Conservation (phyloP, 2,888 invertebrate genomes). For the Erynnis tages region DNA sequence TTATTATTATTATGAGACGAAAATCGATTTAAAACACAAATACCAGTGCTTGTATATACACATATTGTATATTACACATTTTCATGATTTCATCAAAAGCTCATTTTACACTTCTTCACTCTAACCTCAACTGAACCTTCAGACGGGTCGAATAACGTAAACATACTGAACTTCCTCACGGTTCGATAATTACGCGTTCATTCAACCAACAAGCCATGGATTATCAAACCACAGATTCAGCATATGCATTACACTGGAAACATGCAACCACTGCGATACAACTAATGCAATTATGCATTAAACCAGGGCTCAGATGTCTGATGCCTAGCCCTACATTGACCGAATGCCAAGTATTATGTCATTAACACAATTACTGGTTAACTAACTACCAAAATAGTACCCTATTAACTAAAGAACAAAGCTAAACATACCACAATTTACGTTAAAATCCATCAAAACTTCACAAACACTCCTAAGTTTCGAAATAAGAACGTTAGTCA, state of each 20-base stretch:
- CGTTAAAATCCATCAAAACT: background rate
- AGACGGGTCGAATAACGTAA: conserved; percentile 10
- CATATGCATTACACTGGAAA: conserved; percentile 13
- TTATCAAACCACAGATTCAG: conserved; percentile 13
- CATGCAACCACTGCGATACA: background rate
- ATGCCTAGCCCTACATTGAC: conserved; percentile 19
- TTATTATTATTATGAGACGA: too few relatives aligned
- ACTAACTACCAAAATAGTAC: background rate
- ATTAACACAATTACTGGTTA: conserved; percentile 1
- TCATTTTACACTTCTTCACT: too few relatives aligned
- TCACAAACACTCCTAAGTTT: conserved; percentile 3
- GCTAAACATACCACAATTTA: background rate
- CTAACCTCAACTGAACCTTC: conserved; percentile 1
- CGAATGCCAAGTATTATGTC: conserved; percentile 26
- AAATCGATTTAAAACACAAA: too few relatives aligned
- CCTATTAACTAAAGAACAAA: background rate
- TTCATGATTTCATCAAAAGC: too few relatives aligned
- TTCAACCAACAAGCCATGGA: conserved; percentile 12
- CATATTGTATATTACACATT: too few relatives aligned
- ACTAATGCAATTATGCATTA: conserved; percentile 22
- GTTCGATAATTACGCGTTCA: conserved; percentile 12
- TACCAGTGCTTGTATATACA: too few relatives aligned
- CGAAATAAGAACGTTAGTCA: conserved; percentile 15
- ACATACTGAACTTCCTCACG: conserved; percentile 11
- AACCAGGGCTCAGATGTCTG: conserved; percentile 8